phyloP scores from a whole-genome alignment of 2,888 invertebrate species.

The Agonopterix subpropinquella region DNA sequence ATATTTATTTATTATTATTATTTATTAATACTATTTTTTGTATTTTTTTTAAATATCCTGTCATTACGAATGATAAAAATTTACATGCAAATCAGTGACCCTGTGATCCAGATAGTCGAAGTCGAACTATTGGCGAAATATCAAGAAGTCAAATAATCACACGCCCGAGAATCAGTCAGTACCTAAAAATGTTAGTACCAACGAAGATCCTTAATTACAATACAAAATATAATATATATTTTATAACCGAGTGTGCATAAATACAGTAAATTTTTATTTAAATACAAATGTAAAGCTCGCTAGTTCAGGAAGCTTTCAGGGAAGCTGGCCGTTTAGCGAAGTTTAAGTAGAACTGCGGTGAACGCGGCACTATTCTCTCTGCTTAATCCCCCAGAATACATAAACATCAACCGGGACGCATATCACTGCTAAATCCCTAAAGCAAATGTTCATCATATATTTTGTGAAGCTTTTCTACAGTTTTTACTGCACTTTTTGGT shows the following conservation, averaged over 20 bases:
- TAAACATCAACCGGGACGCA: slow-evolving; percentile 45
- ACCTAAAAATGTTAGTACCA: background rate
- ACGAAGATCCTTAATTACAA: background rate
- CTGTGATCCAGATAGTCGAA: too few species aligned
- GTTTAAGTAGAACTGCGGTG: slow-evolving; percentile 55
- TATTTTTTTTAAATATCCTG: too few species aligned
- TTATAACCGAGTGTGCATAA: background rate
- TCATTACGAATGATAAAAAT: too few species aligned
- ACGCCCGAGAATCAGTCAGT: too few species aligned
- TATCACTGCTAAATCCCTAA: slow-evolving; percentile 51
- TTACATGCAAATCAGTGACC: too few species aligned
- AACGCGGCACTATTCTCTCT: slow-evolving; percentile 39
- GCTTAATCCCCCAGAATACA: slow-evolving; percentile 62
- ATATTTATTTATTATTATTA: too few species aligned
- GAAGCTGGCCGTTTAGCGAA: slow-evolving; percentile 58
- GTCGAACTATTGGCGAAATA: too few species aligned
- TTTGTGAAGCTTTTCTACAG: slow-evolving; percentile 16
- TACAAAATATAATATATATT: background rate
- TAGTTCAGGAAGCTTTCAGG: slow-evolving; percentile 58
- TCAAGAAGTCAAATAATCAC: background rate
- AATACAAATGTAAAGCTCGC: background rate
- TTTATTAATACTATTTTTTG: too few species aligned
- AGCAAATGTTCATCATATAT: slow-evolving; percentile 42
- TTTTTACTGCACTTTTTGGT: slow-evolving; percentile 1
- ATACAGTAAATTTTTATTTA: background rate